Percentiles rank a stretch among this genome's conserved stretches.
phyloP scores from a whole-genome alignment of 2,888 invertebrate genomes.

The Amphipoea lucens region DNA sequence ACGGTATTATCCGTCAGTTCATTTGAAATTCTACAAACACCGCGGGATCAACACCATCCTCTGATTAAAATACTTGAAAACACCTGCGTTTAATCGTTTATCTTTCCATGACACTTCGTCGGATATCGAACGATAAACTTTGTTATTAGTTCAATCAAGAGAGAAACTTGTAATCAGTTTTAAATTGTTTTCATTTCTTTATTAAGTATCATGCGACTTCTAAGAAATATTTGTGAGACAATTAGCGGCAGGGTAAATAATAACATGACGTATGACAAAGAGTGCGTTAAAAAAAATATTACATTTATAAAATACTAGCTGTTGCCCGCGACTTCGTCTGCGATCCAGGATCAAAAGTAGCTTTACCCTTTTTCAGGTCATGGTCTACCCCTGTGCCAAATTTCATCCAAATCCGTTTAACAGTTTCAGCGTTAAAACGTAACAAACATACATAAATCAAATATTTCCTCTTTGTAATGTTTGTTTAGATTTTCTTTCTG shows the following conservation, averaged over 20 bases:
- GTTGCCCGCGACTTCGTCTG: neutral
- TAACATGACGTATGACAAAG: neutral
- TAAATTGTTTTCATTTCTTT: constrained; percentile 59
- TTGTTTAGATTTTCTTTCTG: too few species aligned
- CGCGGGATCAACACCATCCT: constrained; percentile 57
- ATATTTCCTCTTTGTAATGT: neutral
- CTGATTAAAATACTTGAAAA: constrained; percentile 75
- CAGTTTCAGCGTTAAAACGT: neutral
- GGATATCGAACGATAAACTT: constrained; percentile 75
- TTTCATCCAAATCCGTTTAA: neutral
- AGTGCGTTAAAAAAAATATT: neutral
- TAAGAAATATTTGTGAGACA: constrained; percentile 9
- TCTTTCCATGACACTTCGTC: constrained; percentile 75
- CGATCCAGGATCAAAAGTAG: neutral
- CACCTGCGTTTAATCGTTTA: constrained; percentile 78
- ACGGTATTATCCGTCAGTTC: constrained; percentile 1
- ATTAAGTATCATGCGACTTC: constrained; percentile 43
- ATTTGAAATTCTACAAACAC: constrained; percentile 24
- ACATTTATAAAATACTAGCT: neutral
- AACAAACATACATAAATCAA: neutral
- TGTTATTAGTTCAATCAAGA: constrained; percentile 73
- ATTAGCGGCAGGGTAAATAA: neutral
- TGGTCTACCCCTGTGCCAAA: neutral
- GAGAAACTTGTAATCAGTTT: constrained; percentile 70
- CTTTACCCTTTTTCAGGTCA: neutral